These are phyloP conservation scores for Sylvilagus bachmani DNA, from an alignment of 2,113 vertebrate genomes.

Conservation along the genomic window DNA sequence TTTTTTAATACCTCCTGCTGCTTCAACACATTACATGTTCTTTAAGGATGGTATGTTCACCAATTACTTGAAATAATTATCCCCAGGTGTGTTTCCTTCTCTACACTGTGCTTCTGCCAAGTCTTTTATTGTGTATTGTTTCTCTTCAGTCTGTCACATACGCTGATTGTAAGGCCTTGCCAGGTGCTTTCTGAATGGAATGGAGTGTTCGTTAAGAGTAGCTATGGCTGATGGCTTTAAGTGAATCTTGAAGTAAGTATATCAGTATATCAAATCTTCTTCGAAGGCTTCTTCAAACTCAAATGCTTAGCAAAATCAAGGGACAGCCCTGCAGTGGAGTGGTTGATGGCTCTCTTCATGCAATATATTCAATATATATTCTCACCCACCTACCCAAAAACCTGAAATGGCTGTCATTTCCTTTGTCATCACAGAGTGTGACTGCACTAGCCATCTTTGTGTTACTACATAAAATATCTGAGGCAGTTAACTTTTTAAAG, in stretches of 20 bases:
- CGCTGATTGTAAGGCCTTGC: not conserved
- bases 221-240: not conserved
- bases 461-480: too few species aligned
- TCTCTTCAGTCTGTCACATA: not conserved
- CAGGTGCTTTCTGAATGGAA: not conserved
- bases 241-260: not conserved
- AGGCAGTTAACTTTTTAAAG: too few species aligned
- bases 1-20: not conserved
- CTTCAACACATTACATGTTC: not conserved
- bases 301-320: slow-evolving; percentile 13
- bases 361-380: not conserved
- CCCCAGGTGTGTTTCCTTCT: not conserved
- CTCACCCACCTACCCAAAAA: not conserved
- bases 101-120: not conserved
- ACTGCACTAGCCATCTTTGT: too few species aligned
- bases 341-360: not conserved
- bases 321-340: not conserved
- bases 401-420: not conserved
- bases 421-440: not conserved
- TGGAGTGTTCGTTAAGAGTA: not conserved
- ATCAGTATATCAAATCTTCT: not conserved
- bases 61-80: not conserved
- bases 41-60: not conserved
- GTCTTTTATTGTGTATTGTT: not conserved
- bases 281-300: slow-evolving; percentile 12